A percentile compares a stretch with the other conserved stretches of the same genome.
Conservation (phyloP, 2,888 invertebrate genomes). For the Creontiades dilutus region DNA sequence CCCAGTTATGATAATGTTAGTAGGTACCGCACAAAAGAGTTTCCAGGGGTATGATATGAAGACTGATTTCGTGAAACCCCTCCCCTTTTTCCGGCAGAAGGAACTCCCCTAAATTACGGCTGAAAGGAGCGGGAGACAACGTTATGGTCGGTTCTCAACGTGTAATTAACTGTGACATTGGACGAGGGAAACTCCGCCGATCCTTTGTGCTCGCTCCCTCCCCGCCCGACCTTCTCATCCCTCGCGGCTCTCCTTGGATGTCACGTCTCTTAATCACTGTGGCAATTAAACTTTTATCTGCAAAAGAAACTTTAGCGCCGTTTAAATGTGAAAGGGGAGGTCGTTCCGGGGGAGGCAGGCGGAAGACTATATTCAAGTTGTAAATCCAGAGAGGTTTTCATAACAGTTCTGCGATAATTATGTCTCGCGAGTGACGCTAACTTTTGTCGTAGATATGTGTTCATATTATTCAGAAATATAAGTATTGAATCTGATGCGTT, state of each 20-base stretch:
- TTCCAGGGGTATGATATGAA: not conserved
- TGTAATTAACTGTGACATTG: constrained; percentile 50
- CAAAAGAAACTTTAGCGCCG: constrained; percentile 15
- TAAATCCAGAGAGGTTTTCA: too few species aligned
- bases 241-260: not conserved
- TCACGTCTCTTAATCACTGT: constrained; percentile 61
- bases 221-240: not conserved
- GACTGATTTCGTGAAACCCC: not conserved
- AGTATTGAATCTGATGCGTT: too few species aligned
- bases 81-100: not conserved
- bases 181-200: constrained; percentile 10
- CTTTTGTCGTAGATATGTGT: too few species aligned
- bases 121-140: not conserved
- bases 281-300: constrained; percentile 69
- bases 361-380: too few species aligned
- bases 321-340: not conserved
- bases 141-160: constrained; percentile 41
- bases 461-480: too few species aligned
- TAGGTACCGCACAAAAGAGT: too few species aligned
- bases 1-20: too few species aligned
- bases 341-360: too few species aligned
- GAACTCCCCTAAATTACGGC: constrained; percentile 26
- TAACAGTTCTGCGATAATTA: too few species aligned
- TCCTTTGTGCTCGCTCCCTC: constrained; percentile 26
- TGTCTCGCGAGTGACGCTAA: too few species aligned